Conservation (phyloP, 2,113 vertebrate genomes). For the Anseranas semipalmata region DNA sequence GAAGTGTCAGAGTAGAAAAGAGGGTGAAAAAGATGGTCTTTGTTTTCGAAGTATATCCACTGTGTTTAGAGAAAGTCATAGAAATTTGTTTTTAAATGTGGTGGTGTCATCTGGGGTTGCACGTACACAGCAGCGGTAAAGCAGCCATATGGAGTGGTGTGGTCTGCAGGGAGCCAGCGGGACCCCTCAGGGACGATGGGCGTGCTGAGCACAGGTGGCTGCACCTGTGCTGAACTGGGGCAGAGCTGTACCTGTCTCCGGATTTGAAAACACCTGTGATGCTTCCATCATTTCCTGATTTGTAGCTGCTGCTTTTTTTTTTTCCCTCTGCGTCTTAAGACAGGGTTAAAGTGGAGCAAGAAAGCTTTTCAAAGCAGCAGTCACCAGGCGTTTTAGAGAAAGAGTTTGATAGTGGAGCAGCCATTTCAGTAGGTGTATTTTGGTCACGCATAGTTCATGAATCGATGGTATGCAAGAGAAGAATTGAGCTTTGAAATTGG, state of each 20-base stretch:
- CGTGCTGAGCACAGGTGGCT: too few relatives aligned
- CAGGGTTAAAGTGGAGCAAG: background rate
- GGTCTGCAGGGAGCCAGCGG: background rate
- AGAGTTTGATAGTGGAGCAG: background rate
- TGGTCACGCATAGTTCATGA: background rate
- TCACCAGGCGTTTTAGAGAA: background rate
- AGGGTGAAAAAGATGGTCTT: background rate
- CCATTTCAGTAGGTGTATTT: background rate
- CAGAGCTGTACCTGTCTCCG: background rate
- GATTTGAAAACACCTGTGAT: constrained; percentile 19
- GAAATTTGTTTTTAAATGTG: background rate
- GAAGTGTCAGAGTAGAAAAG: background rate
- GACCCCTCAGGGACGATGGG: background rate
- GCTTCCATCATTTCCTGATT: background rate
- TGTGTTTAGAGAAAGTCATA: background rate
- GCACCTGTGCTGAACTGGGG: background rate
- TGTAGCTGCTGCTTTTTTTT: background rate
- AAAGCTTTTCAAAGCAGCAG: background rate
- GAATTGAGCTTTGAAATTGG: background rate
- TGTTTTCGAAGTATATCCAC: background rate
- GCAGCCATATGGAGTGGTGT: background rate
- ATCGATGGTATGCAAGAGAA: background rate
- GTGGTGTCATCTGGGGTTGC: background rate
- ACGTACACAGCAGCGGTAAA: background rate
- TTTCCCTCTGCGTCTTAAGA: background rate